Evolutionary conservation across 2,888 invertebrate species (phyloP).

Genomic region (Mythimna lalbum): DNA sequence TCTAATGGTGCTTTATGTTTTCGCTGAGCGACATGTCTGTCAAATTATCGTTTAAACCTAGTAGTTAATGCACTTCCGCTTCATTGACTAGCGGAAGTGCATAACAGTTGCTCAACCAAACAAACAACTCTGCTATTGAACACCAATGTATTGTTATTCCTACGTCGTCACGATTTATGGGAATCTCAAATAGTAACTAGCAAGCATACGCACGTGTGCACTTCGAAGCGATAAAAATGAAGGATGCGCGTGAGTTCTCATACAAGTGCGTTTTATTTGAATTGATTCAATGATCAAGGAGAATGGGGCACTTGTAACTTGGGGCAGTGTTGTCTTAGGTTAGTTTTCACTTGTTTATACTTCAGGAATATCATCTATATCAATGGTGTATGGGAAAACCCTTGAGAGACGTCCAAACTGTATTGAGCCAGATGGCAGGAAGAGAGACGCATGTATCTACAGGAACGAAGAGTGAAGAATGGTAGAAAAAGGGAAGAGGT

Average conservation of each 20-base stretch:
- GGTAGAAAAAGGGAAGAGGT: neutral
- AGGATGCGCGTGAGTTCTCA: conserved; percentile 18
- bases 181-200: conserved; percentile 12
- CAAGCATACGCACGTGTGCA: conserved; percentile 29
- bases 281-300: neutral
- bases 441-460: neutral
- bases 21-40: no score
- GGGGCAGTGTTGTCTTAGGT: neutral
- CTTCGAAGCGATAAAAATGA: conserved; percentile 12
- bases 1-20: no score
- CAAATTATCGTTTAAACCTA: neutral
- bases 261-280: conserved; percentile 25
- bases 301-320: neutral
- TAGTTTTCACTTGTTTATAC: neutral
- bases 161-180: conserved; percentile 10
- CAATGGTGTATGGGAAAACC: neutral
- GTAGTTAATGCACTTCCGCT: neutral
- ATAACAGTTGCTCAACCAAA: conserved; percentile 20
- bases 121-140: conserved; percentile 23
- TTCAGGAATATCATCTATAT: no score
- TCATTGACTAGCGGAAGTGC: neutral
- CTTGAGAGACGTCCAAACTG: neutral
- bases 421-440: no score
- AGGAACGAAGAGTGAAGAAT: neutral
- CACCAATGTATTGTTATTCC: neutral